Base-by-base conservation (phyloP, 2,888 invertebrate genomes). In the Hypomecis atomaria region DNA sequence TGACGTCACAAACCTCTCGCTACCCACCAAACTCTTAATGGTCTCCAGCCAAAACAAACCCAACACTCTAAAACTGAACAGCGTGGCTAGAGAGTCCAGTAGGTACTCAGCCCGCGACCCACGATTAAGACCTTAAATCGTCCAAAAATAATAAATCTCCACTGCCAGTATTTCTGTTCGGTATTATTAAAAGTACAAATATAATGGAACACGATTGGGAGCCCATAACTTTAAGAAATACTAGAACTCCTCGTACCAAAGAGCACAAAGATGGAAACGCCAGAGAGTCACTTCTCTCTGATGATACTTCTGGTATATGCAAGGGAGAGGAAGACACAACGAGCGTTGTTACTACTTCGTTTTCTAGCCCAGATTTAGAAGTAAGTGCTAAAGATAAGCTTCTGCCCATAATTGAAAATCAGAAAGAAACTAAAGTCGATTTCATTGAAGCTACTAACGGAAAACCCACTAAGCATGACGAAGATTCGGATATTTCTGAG, bases 21-120 rank as follows among this genome's bases (percentile, higher is more conserved):
- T 60, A 57, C 57, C 58, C 65, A 84, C 84, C 85, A 87, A 86
- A 84, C 87, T 86, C 92, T 93, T 93, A 87, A 94, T 94, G 94
- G 93, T 92, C 88, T 85, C 87, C 84, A 84, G 89, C 79, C 93
- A 89, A 90, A 91, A 91, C 75, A 92, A 92, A 83, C 93, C 93
- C 57, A 90, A 88, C 77, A 87, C 89, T 69, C 82, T 92, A 66
- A 92, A 93, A 77, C 87, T 90, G 37, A 91, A 91, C 85, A 89
- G 91, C 78, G 89, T 88, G 84, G 91, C 94, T 72, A 89, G 92
- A 67, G 86, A 91, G 72, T 87, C 93, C 67, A 93, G 93, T 71
- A 84, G 92, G 59, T 93, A 93, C 70, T 92, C 90, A 61, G 93
- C 93, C 62, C 87, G 93, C 74, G 94, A 94, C 77, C 94, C 94